Percentiles rank a stretch among this genome's conserved stretches.
Conservation (phyloP, 2,113 vertebrate species). For the Perognathus longimembris region DNA sequence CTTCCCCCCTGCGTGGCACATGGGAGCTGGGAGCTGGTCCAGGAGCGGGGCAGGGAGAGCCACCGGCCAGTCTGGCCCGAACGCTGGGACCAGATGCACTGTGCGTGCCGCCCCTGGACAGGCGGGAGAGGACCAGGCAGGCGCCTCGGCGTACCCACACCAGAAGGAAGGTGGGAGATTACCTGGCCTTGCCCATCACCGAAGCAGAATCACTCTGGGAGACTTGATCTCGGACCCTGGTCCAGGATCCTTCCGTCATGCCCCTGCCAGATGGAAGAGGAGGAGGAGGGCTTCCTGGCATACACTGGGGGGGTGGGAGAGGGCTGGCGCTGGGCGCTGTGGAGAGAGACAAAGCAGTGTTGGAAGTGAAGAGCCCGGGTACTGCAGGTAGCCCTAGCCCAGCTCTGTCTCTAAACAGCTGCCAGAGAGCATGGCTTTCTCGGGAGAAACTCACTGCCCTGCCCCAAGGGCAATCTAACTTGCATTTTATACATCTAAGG, state of each 20-base stretch:
- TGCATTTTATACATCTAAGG: background rate
- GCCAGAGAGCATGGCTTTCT: background rate
- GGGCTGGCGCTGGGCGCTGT: background rate
- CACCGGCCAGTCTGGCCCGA: background rate
- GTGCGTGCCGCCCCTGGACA: rapidly evolving
- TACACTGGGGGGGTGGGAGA: background rate
- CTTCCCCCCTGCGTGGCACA: rapidly evolving
- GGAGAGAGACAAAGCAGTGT: background rate
- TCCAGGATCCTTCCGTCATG: background rate
- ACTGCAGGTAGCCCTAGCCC: no score
- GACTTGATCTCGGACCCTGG: background rate
- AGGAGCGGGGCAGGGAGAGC: background rate
- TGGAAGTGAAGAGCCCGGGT: background rate
- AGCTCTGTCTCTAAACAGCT: background rate
- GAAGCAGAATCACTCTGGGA: background rate
- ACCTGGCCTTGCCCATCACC: background rate
- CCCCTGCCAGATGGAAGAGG: background rate
- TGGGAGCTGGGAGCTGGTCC: background rate
- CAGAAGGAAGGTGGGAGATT: background rate
- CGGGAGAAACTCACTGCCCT: background rate
- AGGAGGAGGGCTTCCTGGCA: rapidly evolving
- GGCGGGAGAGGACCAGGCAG: background rate
- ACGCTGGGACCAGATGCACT: background rate
- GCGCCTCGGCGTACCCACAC: no score
- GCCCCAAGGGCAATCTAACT: background rate